These are phyloP conservation scores for Pristionchus exspectatus DNA, from an alignment of 2,888 invertebrate species.

Conservation along the genomic window DNA sequence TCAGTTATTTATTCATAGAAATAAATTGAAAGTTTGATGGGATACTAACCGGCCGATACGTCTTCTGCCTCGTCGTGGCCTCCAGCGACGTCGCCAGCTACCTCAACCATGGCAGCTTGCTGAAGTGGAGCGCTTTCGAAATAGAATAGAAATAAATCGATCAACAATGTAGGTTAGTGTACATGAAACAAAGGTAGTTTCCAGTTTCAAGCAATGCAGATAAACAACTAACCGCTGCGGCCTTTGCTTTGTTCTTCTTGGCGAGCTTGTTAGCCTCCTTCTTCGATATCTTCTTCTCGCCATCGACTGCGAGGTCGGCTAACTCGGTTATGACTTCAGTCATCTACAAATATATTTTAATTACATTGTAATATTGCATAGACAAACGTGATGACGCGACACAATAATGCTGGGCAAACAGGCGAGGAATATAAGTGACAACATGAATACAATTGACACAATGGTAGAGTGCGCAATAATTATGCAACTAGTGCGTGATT, in stretches of 20 bases:
- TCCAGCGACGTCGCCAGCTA: neutral
- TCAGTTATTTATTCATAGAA: too few species aligned
- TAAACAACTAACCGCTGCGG: constrained; percentile 78
- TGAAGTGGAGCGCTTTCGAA: neutral
- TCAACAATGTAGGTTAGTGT: neutral
- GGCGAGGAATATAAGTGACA: neutral
- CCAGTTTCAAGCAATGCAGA: neutral
- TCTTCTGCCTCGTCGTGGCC: constrained; percentile 34
- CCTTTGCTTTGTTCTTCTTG: constrained; percentile 88
- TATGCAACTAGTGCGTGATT: neutral
- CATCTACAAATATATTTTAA: neutral
- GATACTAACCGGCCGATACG: constrained; percentile 22
- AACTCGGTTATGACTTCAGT: too few species aligned
- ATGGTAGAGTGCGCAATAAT: neutral
- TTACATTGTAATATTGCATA: neutral
- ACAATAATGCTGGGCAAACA: neutral
- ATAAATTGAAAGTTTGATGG: neutral
- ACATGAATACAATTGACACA: neutral
- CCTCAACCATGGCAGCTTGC: constrained; percentile 33
- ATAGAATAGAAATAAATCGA: neutral
- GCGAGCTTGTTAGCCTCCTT: constrained; percentile 94
- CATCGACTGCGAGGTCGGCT: too few species aligned
- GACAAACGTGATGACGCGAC: neutral
- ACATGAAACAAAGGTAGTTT: too few species aligned
- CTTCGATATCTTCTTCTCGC: constrained; percentile 84